A percentile compares a stretch with the other conserved stretches of the same genome.
Conservation (phyloP, 2,113 vertebrate species). For the Phasianus colchicus region DNA sequence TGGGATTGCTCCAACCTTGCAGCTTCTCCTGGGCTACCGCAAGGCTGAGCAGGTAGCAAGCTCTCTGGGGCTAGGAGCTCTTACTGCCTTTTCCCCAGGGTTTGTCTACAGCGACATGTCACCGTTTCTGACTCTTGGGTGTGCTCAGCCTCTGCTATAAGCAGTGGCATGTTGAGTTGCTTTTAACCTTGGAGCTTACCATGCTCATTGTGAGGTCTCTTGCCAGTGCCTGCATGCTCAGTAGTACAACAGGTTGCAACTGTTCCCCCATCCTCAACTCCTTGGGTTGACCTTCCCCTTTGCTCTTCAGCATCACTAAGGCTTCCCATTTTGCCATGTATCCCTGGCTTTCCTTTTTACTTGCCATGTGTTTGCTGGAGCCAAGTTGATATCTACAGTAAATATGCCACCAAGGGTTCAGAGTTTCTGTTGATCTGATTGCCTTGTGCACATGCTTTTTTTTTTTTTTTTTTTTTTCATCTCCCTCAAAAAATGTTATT, state of each 20-base stretch:
- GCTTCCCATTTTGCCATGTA: neutral
- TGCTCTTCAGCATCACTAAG: neutral
- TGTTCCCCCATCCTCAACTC: neutral
- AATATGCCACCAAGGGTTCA: rapidly evolving
- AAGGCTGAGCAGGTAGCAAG: too few relatives aligned
- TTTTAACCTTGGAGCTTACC: neutral
- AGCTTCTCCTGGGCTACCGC: neutral
- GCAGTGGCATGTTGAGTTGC: neutral
- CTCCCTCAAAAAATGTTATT: neutral
- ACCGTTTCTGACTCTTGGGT: neutral
- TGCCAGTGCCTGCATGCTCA: rapidly evolving
- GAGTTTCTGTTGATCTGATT: neutral
- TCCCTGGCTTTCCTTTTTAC: neutral
- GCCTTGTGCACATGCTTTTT: neutral
- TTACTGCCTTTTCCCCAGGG: neutral
- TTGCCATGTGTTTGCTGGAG: neutral
- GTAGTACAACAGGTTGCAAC: rapidly evolving
- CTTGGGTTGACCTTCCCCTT: neutral
- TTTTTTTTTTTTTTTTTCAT: neutral
- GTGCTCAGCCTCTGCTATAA: neutral
- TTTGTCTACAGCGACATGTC: too few relatives aligned
- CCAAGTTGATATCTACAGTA: rapidly evolving
- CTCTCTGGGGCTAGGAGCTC: neutral
- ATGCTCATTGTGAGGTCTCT: neutral
- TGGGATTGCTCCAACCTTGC: neutral